Percentiles rank a stretch among this genome's conserved stretches.
These are phyloP conservation scores for Cottoperca gobio DNA, from an alignment of 2,797 vertebrate species.

Conservation along the genomic window DNA sequence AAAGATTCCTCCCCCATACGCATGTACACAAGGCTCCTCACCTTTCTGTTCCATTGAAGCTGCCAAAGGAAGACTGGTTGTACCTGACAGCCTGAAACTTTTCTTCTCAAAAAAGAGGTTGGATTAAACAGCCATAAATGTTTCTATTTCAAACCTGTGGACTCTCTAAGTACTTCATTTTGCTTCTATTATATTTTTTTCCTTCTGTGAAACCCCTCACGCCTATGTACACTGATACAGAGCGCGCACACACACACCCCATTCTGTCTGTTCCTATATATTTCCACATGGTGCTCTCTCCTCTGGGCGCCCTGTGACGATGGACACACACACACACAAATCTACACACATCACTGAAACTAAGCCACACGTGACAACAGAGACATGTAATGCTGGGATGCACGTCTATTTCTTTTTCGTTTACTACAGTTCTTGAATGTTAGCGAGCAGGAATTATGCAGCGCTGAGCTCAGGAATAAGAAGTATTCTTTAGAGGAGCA, in stretches of 20 bases:
- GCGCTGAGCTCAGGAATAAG: not conserved
- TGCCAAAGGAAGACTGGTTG: not conserved
- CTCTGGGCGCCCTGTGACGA: conserved; percentile 51
- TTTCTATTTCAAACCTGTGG: not conserved
- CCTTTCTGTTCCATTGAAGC: not conserved
- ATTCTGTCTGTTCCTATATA: conserved; percentile 74
- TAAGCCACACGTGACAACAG: conserved; percentile 55
- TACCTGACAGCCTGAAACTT: not conserved
- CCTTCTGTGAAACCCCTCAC: not conserved
- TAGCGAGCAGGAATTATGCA: not conserved
- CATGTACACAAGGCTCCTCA: not conserved
- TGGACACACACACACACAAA: conserved; percentile 20
- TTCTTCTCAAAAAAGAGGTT: no score
- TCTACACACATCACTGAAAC: conserved; percentile 59
- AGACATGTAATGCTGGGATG: conserved; percentile 11
- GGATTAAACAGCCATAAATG: not conserved
- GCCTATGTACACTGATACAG: not conserved
- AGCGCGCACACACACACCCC: conserved; percentile 13
- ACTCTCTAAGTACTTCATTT: not conserved
- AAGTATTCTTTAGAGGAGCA: not conserved
- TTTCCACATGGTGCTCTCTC: conserved; percentile 59
- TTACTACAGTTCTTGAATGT: not conserved
- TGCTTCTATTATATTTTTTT: not conserved
- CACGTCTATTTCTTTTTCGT: not conserved
- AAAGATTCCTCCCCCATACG: not conserved